Base-by-base conservation (phyloP, 2,113 vertebrate genomes). In the Hypomesus transpacificus region DNA sequence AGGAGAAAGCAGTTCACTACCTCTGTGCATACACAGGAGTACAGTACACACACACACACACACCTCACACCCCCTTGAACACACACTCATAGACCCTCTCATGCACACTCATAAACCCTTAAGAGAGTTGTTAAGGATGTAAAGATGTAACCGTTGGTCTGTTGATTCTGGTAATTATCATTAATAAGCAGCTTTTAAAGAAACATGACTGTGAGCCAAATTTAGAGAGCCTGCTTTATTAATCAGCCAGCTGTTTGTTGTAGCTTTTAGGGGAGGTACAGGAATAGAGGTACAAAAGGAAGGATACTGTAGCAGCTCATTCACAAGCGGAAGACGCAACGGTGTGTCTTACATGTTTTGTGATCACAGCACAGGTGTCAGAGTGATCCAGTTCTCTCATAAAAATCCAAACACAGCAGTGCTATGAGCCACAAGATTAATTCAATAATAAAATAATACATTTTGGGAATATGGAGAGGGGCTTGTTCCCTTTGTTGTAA, bases 201-300 rank as follows among this genome's bases (percentile, higher is more conserved):
- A 91, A 90, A 90, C 87, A 91, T 93, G 88, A 90, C 90, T 91
- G 78, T 87, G 85, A 92, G 91, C 89, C 85, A 92, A 85, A 90
- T 89, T 91, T 90, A 91, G 86, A 83, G 83, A 74, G 81, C 76
- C 82, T 91, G 75, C 90, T 87, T 91, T 92, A 92, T 90, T 92
- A 86, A 92, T 91, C 86, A 87, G 84, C 88, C 88, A 90, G 90
- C 86, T 92, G 90, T 91, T 91, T 90, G 88, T 83, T 78, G 80
- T 70, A 82, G 84, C 81, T 87, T 84, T 87, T 76, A 78, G 60
- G 82, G 86, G 87, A 76, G 78, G 80, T 77, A 64, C 72, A 81
- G 81, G 70, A 64, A 76, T 46, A 68, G 31, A 73, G 66, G 50
- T 28, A 18, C 39, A 61, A 24, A 24, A 46, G 39, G 39, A 46